A percentile compares a stretch with the other conserved stretches of the same genome.
phyloP scores from a whole-genome alignment of 1,140 invertebrate species.

The Geopemphigus sp. region DNA sequence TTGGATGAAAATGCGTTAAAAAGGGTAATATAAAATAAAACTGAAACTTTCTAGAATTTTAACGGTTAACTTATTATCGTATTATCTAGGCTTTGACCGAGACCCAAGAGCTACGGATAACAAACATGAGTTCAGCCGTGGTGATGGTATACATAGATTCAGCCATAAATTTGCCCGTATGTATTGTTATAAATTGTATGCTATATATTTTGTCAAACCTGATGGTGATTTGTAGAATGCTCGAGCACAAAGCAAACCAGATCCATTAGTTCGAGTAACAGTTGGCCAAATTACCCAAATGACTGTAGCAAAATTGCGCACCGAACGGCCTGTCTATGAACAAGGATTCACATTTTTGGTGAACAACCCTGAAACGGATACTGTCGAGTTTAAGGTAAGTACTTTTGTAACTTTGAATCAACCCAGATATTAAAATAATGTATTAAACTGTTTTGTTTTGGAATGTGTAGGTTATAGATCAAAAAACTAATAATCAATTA shows the following conservation, averaged over 20 bases:
- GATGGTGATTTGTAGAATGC: slow-evolving; percentile 62
- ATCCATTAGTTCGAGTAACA: slow-evolving; percentile 71
- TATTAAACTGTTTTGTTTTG: background rate
- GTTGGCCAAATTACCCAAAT: slow-evolving; percentile 70
- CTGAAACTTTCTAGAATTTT: background rate
- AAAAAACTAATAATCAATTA: slow-evolving; percentile 72
- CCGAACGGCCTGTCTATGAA: slow-evolving; percentile 72
- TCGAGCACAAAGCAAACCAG: slow-evolving; percentile 67
- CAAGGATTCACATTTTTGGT: slow-evolving; percentile 88
- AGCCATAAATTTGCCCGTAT: slow-evolving; percentile 84
- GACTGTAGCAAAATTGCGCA: slow-evolving; percentile 69
- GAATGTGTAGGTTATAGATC: slow-evolving; percentile 69
- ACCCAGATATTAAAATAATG: too few relatives aligned
- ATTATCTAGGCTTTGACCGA: slow-evolving; percentile 67
- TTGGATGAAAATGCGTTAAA: slow-evolving; percentile 70
- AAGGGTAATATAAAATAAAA: slow-evolving; percentile 61
- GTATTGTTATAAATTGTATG: slow-evolving; percentile 53
- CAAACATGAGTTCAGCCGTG: slow-evolving; percentile 72
- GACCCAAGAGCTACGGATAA: slow-evolving; percentile 72
- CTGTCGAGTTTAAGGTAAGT: slow-evolving; percentile 70
- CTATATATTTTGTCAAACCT: background rate
- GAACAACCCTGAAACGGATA: slow-evolving; percentile 82
- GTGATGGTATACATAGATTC: slow-evolving; percentile 86
- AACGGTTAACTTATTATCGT: slow-evolving; percentile 45
- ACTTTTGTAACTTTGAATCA: background rate